A percentile compares a stretch with the other conserved stretches of the same genome.
Evolutionary conservation across 1,140 invertebrate species (phyloP).

Genomic region (Asobara japonica): DNA sequence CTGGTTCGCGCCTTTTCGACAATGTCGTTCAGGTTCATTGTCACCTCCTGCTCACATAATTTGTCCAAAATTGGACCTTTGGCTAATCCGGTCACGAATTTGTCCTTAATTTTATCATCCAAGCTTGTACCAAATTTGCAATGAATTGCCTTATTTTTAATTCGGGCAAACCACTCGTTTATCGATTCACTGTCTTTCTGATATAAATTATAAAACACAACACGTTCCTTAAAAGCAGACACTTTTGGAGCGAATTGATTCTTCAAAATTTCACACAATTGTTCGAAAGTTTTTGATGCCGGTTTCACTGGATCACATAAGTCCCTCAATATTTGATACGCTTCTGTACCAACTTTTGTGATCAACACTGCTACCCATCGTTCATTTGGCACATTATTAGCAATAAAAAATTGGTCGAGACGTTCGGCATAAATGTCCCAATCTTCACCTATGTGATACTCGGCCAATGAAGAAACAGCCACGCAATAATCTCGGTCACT

Average conservation of each 20-base stretch:
- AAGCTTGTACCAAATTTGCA: conserved; percentile 38
- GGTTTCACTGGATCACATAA: too few relatives aligned
- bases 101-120: conserved; percentile 43
- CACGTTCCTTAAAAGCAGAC: conserved; percentile 33
- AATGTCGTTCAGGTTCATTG: conserved; percentile 28
- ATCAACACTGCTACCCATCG: conserved; percentile 36
- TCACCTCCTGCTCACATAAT: conserved; percentile 43
- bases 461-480: conserved; percentile 29
- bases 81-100: conserved; percentile 43
- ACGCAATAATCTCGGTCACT: neutral
- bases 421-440: conserved; percentile 38
- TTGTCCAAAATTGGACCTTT: conserved; percentile 38
- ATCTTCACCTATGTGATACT: conserved; percentile 38
- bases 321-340: too few relatives aligned
- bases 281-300: conserved; percentile 22
- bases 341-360: conserved; percentile 36
- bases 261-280: conserved; percentile 38
- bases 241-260: conserved; percentile 39
- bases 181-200: conserved; percentile 32
- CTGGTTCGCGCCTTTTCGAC: conserved; percentile 40
- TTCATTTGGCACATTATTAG: conserved; percentile 31
- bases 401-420: conserved; percentile 41
- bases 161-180: conserved; percentile 34
- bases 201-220: conserved; percentile 33
- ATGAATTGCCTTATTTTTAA: conserved; percentile 15